A percentile compares a stretch with the other conserved stretches of the same genome.
Conservation (phyloP, 2,888 invertebrate species). For the Ormyrus labotus region DNA sequence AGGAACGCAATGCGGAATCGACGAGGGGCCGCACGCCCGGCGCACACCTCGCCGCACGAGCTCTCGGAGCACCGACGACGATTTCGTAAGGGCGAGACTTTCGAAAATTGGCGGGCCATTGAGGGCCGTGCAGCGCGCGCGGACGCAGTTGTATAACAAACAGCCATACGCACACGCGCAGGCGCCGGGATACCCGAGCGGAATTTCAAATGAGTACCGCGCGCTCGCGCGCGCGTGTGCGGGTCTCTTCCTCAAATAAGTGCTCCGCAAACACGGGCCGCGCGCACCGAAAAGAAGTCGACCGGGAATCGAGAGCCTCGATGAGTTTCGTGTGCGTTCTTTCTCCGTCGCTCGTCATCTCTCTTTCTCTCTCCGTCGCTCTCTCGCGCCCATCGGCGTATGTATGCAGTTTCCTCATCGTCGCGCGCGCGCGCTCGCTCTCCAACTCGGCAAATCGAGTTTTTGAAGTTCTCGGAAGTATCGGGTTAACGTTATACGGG, state of each 20-base stretch:
- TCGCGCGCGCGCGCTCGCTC: not conserved
- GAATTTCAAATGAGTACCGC: no score
- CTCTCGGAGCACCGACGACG: not conserved
- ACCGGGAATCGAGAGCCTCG: not conserved
- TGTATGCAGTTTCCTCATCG: constrained; percentile 10
- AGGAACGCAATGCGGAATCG: not conserved
- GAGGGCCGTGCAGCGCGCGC: not conserved
- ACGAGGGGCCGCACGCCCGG: not conserved
- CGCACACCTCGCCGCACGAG: not conserved
- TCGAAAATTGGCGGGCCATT: constrained; percentile 43
- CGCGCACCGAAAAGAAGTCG: constrained; percentile 1
- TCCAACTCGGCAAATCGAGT: constrained; percentile 8
- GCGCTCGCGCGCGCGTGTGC: no score
- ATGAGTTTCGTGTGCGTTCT: constrained; percentile 6
- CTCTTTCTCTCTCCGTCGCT: not conserved
- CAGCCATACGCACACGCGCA: no score
- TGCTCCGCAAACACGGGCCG: constrained; percentile 18
- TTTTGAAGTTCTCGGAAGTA: constrained; percentile 7
- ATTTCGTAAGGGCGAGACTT: constrained; percentile 43
- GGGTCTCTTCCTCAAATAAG: constrained; percentile 6
- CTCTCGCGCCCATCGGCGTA: not conserved
- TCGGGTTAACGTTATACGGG: not conserved
- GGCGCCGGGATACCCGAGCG: no score
- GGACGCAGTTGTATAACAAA: constrained; percentile 30
- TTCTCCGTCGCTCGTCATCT: not conserved